Percentiles rank a stretch among this genome's conserved stretches.
Conservation (phyloP, 2,113 vertebrate species). For the Pomatorhinus ruficollis region DNA sequence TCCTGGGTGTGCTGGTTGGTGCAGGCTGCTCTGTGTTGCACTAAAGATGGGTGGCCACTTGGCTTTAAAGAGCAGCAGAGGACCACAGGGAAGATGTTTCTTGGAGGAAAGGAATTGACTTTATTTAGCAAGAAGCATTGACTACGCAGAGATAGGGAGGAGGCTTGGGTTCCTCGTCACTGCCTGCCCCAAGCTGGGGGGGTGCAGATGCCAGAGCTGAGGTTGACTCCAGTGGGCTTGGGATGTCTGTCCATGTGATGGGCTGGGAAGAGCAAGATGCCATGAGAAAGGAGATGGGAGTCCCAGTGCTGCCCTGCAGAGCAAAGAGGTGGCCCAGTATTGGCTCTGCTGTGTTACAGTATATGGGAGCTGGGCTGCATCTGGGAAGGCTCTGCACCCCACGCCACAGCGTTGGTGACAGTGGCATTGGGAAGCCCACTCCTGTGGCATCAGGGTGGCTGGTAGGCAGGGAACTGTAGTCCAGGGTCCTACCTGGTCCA, state of each 20-base stretch:
- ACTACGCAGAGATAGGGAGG: background rate
- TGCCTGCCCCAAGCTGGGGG: rapidly evolving
- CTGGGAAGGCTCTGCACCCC: background rate
- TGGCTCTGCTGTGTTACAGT: background rate
- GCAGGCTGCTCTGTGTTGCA: background rate
- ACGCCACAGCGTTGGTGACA: rapidly evolving
- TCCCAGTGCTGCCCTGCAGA: background rate
- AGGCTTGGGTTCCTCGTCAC: background rate
- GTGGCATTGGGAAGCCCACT: background rate
- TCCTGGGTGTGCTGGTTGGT: rapidly evolving
- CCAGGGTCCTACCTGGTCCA: slow-evolving; percentile 42
- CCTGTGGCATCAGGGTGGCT: rapidly evolving
- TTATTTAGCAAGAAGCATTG: background rate
- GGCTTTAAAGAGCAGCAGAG: background rate
- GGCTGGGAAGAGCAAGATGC: background rate
- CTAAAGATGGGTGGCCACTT: background rate
- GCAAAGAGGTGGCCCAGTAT: rapidly evolving
- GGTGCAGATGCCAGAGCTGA: background rate
- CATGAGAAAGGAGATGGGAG: background rate
- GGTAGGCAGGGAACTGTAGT: background rate
- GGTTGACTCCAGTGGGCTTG: background rate
- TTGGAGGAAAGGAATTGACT: background rate
- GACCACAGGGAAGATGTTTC: background rate
- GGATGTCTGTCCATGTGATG: background rate
- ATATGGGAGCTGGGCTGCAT: background rate